Percentiles rank a stretch among this genome's conserved stretches.
These are phyloP conservation scores for Ormyrus rosae DNA, from an alignment of 2,888 invertebrate species.

Conservation along the genomic window DNA sequence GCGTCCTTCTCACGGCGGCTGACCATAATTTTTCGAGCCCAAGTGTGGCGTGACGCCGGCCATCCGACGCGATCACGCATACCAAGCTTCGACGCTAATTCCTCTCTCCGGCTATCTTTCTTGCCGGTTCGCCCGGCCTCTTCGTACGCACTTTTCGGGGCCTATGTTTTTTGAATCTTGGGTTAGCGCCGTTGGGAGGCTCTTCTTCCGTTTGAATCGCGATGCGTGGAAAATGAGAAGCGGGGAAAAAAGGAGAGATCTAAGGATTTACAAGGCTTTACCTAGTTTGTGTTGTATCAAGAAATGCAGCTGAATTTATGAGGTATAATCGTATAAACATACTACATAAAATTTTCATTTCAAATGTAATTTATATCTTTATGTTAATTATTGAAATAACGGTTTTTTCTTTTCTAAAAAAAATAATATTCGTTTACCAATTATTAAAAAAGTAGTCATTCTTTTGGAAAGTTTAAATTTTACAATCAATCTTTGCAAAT, in stretches of 20 bases:
- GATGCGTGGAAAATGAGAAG: no score
- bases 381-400: no score
- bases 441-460: neutral
- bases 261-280: no score
- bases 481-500: neutral
- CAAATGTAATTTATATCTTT: no score
- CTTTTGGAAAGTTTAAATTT: neutral
- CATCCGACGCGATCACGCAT: slow-evolving; percentile 68
- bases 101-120: slow-evolving; percentile 21
- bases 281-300: no score
- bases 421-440: neutral
- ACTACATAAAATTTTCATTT: no score
- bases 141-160: neutral
- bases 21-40: slow-evolving; percentile 71
- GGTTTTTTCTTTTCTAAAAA: neutral
- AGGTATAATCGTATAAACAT: no score
- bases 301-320: no score
- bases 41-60: slow-evolving; percentile 71
- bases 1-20: slow-evolving; percentile 65
- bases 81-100: slow-evolving; percentile 63
- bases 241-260: no score
- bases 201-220: no score
- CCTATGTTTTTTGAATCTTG: neutral
- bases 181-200: no score
- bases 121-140: neutral